A percentile compares a stretch with the other conserved stretches of the same genome.
Evolutionary conservation across 2,888 invertebrate species (phyloP).

Genomic region (Dynastes grantii): DNA sequence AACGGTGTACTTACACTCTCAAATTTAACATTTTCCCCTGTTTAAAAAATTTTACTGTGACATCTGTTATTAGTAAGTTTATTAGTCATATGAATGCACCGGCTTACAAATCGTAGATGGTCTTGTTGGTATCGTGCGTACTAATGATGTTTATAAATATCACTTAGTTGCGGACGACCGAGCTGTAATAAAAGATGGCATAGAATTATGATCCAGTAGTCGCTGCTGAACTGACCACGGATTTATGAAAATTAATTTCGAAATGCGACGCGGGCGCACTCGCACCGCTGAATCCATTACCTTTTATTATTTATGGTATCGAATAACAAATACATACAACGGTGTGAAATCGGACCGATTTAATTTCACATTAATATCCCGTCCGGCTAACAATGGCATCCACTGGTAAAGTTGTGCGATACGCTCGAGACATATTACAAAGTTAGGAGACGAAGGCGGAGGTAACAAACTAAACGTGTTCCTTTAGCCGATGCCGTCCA

Average conservation of each 20-base stretch:
- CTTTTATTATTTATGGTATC: constrained; percentile 57
- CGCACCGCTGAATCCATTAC: constrained; percentile 54
- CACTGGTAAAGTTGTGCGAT: constrained; percentile 41
- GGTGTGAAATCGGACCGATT: constrained; percentile 60
- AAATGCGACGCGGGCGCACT: constrained; percentile 43
- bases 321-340: constrained; percentile 59
- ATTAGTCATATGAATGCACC: constrained; percentile 5
- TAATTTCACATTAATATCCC: constrained; percentile 59
- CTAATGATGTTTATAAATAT: constrained; percentile 54
- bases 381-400: constrained; percentile 48
- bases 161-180: constrained; percentile 55
- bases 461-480: constrained; percentile 31
- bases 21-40: no score
- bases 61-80: constrained; percentile 12
- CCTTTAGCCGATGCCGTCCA: constrained; percentile 30
- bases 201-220: constrained; percentile 57
- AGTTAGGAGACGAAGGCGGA: constrained; percentile 25
- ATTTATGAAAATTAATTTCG: constrained; percentile 58
- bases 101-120: constrained; percentile 20
- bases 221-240: constrained; percentile 55
- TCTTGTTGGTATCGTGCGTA: constrained; percentile 37
- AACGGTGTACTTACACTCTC: no score
- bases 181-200: constrained; percentile 55
- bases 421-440: constrained; percentile 10
- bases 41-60: constrained; percentile 1